Conservation (phyloP, 1,140 invertebrate genomes). For the Pogonognathellus flavescens region DNA sequence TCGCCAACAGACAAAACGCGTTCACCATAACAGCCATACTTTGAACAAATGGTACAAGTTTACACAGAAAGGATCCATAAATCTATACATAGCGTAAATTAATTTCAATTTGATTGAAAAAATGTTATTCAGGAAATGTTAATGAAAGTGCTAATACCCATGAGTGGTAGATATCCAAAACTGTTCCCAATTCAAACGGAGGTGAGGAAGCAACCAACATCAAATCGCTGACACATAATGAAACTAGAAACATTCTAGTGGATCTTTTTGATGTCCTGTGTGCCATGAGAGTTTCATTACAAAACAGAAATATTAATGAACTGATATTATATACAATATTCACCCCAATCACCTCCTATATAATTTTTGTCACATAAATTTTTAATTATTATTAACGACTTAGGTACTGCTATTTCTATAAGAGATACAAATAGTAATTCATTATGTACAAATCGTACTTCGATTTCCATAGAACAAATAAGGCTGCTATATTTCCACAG, state of each 20-base stretch:
- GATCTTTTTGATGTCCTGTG: slow-evolving; percentile 49
- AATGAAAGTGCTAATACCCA: no score
- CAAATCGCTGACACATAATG: slow-evolving; percentile 58
- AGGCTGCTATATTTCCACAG: slow-evolving; percentile 63
- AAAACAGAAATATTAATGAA: not conserved
- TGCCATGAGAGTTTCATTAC: not conserved
- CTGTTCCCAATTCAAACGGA: slow-evolving; percentile 43
- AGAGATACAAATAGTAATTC: no score
- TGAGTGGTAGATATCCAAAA: slow-evolving; percentile 54
- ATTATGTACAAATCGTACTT: slow-evolving; percentile 17
- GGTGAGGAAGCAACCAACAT: slow-evolving; percentile 44
- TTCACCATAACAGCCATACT: slow-evolving; percentile 55
- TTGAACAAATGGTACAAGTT: slow-evolving; percentile 44
- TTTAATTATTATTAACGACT: no score
- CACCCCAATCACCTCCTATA: no score
- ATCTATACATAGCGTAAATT: slow-evolving; percentile 20
- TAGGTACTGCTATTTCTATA: no score
- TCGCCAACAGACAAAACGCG: slow-evolving; percentile 60
- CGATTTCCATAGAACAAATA: slow-evolving; percentile 57
- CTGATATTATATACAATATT: no score
- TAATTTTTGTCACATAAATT: no score
- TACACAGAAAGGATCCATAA: slow-evolving; percentile 58
- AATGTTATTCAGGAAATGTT: no score
- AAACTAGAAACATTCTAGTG: slow-evolving; percentile 52
- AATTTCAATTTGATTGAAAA: no score